Evolutionary conservation across 2,888 invertebrate genomes (phyloP).

Genomic region (Plebejus anna): DNA sequence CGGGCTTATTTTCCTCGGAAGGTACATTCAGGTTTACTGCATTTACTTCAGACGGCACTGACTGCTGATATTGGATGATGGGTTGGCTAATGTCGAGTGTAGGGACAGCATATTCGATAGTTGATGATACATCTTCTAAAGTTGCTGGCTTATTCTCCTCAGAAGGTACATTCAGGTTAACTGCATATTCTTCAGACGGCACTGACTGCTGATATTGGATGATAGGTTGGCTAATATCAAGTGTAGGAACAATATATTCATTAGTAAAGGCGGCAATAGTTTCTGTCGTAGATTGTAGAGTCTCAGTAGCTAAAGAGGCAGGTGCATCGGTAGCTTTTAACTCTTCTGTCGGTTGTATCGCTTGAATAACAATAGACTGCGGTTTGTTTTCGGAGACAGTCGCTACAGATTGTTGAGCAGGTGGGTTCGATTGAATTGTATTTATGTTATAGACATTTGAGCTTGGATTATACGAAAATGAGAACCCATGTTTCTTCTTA

Average conservation of each 20-base stretch:
- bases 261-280: not conserved
- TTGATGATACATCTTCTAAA: not conserved
- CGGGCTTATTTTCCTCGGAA: not conserved
- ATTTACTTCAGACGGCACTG: not conserved
- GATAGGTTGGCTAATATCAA: conserved; percentile 9
- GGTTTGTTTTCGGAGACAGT: not conserved
- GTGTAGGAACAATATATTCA: not conserved
- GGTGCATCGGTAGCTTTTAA: not conserved
- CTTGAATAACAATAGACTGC: not conserved
- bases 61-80: not conserved
- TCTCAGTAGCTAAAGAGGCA: not conserved
- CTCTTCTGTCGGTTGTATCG: conserved; percentile 1
- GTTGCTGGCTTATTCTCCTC: no score
- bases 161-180: not conserved
- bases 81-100: not conserved
- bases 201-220: conserved; percentile 6
- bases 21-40: not conserved
- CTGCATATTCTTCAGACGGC: not conserved
- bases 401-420: not conserved
- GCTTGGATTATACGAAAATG: not conserved
- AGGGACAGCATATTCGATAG: not conserved
- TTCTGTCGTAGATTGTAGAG: not conserved
- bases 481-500: conserved; percentile 29
- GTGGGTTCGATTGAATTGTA: not conserved
- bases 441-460: not conserved